Percentiles rank a stretch among this genome's conserved stretches.
Conservation (phyloP, 2,797 vertebrate genomes). For the Cetoscarus ocellatus region DNA sequence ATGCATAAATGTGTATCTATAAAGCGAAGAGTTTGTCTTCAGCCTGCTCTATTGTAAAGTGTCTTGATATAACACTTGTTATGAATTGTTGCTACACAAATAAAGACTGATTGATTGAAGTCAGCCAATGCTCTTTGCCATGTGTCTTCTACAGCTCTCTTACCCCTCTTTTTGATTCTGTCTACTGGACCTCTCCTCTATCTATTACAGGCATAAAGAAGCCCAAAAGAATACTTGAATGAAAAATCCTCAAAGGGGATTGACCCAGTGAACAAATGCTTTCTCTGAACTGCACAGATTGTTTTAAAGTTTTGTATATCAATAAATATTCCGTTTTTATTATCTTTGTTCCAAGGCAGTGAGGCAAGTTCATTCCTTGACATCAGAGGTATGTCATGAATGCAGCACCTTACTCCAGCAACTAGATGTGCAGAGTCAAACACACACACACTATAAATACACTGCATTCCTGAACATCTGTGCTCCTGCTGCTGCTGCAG, state of each 20-base stretch:
- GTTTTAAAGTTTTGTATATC: not conserved
- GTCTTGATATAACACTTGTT: no score
- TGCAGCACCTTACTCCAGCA: constrained; percentile 6
- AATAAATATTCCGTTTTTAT: not conserved
- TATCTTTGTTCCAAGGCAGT: constrained; percentile 10
- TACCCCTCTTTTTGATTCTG: no score
- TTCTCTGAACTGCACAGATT: not conserved
- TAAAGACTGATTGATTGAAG: no score
- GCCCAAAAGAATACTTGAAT: no score
- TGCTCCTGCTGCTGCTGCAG: constrained; percentile 51
- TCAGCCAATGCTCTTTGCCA: no score
- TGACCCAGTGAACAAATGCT: not conserved
- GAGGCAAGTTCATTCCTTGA: constrained; percentile 23
- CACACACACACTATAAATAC: constrained; percentile 22
- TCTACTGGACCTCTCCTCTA: no score
- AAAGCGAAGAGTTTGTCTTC: no score
- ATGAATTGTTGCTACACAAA: no score
- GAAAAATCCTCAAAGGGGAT: not conserved
- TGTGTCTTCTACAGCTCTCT: no score
- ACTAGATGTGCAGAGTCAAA: constrained; percentile 9
- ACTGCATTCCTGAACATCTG: constrained; percentile 67
- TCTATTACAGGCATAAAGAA: no score
- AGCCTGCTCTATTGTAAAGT: no score
- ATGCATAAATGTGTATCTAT: no score
- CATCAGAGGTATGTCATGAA: constrained; percentile 41